A percentile compares a stretch with the other conserved stretches of the same genome.
Conservation (phyloP, 2,797 vertebrate species). For the Allobates femoralis region DNA sequence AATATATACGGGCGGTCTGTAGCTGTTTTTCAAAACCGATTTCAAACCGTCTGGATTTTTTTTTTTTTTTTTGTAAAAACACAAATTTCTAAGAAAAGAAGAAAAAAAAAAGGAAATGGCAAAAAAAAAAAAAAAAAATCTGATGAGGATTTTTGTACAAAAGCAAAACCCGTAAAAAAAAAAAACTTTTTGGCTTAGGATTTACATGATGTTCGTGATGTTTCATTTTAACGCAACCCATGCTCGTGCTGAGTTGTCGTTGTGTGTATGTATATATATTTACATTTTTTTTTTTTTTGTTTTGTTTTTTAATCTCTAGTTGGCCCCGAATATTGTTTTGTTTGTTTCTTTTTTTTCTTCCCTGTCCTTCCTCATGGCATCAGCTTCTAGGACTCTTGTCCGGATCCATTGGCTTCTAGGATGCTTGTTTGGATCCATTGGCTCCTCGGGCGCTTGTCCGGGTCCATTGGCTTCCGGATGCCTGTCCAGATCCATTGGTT, state of each 20-base stretch:
- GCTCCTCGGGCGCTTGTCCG: too few relatives aligned
- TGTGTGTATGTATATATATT: constrained; percentile 37
- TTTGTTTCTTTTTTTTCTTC: neutral
- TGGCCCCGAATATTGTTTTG: constrained; percentile 43
- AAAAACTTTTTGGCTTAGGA: constrained; percentile 49
- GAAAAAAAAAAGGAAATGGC: constrained; percentile 28
- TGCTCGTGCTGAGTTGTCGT: constrained; percentile 50
- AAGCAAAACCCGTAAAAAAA: constrained; percentile 52
- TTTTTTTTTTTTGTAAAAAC: constrained; percentile 55
- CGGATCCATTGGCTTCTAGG: too few relatives aligned
- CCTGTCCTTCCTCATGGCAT: neutral
- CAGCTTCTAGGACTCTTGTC: too few relatives aligned
- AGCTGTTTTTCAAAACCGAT: constrained; percentile 39
- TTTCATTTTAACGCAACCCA: constrained; percentile 53
- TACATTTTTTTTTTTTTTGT: neutral
- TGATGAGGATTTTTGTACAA: constrained; percentile 61
- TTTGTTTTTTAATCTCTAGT: constrained; percentile 51
- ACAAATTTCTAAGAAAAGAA: constrained; percentile 62
- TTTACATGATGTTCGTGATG: constrained; percentile 49
- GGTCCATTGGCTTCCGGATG: too few relatives aligned
- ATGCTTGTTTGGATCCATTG: too few relatives aligned
- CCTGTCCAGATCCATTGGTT: too few relatives aligned
- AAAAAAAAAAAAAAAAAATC: constrained; percentile 45
- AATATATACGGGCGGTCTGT: constrained; percentile 51
- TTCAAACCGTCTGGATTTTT: constrained; percentile 28